Percentiles rank a stretch among this genome's conserved stretches.
Conservation (phyloP, 2,888 invertebrate species). For the Malthinus seriepunctatus region DNA sequence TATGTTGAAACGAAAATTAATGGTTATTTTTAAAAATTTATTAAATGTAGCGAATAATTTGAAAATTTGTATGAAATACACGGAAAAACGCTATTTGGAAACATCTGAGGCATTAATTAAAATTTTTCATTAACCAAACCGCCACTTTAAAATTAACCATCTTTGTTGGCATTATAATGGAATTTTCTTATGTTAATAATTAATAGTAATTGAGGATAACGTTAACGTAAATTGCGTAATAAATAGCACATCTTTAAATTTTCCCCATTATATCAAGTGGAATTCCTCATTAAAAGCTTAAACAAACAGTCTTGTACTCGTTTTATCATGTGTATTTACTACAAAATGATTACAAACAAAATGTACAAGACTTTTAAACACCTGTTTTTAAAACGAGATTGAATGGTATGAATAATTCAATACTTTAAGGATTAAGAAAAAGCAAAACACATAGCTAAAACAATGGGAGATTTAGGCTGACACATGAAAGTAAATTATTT, state of each 20-base stretch:
- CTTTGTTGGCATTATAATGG: neutral
- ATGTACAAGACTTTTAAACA: constrained; percentile 8
- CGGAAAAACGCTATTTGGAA: too few relatives aligned
- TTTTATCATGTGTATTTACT: neutral
- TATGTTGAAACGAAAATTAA: too few relatives aligned
- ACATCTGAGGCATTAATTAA: too few relatives aligned
- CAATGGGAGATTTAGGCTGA: constrained; percentile 14
- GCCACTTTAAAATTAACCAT: too few relatives aligned
- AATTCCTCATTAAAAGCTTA: constrained; percentile 5
- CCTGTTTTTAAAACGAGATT: constrained; percentile 18
- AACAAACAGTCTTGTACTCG: neutral
- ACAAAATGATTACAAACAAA: constrained; percentile 1
- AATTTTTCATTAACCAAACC: too few relatives aligned
- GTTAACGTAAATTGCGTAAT: constrained; percentile 12
- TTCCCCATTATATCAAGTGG: constrained; percentile 4
- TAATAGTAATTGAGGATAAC: constrained; percentile 5
- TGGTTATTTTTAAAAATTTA: too few relatives aligned
- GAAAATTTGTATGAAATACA: too few relatives aligned
- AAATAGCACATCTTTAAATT: constrained; percentile 14
- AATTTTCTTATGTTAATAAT: constrained; percentile 5
- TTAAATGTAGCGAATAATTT: too few relatives aligned
- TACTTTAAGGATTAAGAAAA: constrained; percentile 12
- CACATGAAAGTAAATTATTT: constrained; percentile 11
- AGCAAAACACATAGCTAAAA: constrained; percentile 14
- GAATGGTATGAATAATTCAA: constrained; percentile 22